Base-by-base conservation (phyloP, 2,888 invertebrate genomes). In the Achlya flavicornis region DNA sequence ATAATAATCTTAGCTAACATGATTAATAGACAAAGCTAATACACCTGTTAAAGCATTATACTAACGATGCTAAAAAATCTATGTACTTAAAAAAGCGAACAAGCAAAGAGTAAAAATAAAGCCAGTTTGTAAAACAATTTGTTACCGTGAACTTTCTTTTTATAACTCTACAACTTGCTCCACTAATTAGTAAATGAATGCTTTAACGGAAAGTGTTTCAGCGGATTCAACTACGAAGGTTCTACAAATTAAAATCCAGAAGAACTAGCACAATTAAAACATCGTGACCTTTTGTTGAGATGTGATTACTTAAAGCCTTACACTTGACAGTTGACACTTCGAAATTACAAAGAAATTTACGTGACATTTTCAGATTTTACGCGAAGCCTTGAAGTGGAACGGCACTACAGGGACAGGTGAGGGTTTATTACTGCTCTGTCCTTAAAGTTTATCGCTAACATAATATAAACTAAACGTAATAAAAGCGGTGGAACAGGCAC, bases 131-230 rank as follows among this genome's bases (percentile, higher is more conserved):
- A 67, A 68, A 73, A 69, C 66, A 70, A 68, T 73, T 77, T 74
- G 67, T 69, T 67, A 64, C 63, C 64, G 62, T 63, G 46, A 53
- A 64, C 63, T 64, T 64, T 38, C 53, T 69, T 72, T 78, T 76
- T 74, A 71, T 67, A 64, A 62, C 63, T 64, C 74, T 61, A 61
- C 59, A 65, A 66, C 69, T 75, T 68, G 69, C 64, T 68, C 63
- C 66, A 69, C 74, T 79, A 79, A 80, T 81, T 78, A 76, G 70
- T 74, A 72, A 76, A 75, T 75, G 65, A 73, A 74, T 71, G 74
- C 72, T 73, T 73, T 66, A 75, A 66, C 67, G 58, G 63, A 69
- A 79, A 71, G 65, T 69, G 71, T 73, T 76, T 62, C 59, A 58
- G 11, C 11, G 59, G 69, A 70, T 66, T 19, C 19, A 3, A 4